Evolutionary conservation across 2,888 invertebrate species (phyloP).

Genomic region (Idaea dimidiata): DNA sequence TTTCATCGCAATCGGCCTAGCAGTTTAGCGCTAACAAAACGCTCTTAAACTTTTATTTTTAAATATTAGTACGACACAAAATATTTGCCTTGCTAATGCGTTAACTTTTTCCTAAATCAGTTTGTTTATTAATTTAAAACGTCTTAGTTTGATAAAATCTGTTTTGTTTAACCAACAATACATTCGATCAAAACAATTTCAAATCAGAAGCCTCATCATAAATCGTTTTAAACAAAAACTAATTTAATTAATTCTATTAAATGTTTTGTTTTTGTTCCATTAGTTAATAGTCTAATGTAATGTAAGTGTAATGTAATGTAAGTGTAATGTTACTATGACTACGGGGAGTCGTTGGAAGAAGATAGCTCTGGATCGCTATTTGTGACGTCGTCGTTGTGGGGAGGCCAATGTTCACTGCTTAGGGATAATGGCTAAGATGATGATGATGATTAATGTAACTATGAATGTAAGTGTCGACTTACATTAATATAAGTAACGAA

Average conservation of each 20-base stretch:
- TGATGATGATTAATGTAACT: too few relatives aligned
- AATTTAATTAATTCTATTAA: background rate
- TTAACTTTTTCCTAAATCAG: background rate
- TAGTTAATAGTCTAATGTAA: slow-evolving; percentile 6
- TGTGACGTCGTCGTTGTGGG: too few relatives aligned
- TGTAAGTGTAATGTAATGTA: slow-evolving; percentile 14
- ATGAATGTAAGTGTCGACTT: background rate
- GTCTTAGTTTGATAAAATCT: background rate
- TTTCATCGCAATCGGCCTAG: too few relatives aligned
- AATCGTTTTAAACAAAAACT: background rate
- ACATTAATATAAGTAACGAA: slow-evolving; percentile 31
- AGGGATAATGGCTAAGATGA: too few relatives aligned
- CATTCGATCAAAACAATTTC: background rate
- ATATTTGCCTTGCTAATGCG: background rate
- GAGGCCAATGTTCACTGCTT: too few relatives aligned
- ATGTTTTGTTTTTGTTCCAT: slow-evolving; percentile 4
- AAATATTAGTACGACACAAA: background rate
- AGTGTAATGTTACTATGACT: background rate
- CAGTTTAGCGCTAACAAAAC: too few relatives aligned
- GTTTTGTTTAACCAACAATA: background rate
- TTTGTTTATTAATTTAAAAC: background rate
- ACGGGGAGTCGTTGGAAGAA: too few relatives aligned
- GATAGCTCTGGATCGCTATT: too few relatives aligned
- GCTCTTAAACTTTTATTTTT: too few relatives aligned
- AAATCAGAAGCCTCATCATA: background rate